A percentile compares a stretch with the other conserved stretches of the same genome.
phyloP scores from a whole-genome alignment of 2,113 vertebrate genomes.

The Labeo rohita region DNA sequence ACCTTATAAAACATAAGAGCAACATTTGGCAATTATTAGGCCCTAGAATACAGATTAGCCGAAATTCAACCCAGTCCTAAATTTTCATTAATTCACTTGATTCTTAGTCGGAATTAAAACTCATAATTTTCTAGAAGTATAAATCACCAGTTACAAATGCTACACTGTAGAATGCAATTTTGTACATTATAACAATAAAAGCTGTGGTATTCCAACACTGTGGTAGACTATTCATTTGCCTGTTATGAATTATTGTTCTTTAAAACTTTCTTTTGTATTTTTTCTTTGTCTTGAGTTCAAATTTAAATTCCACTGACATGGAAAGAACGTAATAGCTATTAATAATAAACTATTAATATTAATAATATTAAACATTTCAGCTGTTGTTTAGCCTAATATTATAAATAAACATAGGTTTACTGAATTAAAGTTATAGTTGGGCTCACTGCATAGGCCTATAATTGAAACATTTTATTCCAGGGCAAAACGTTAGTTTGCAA shows the following conservation, averaged over 20 bases:
- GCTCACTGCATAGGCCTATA: not conserved
- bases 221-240: not conserved
- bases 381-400: not conserved
- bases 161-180: not conserved
- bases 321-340: no score
- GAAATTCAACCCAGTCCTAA: not conserved
- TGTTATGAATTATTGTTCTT: not conserved
- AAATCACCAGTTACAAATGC: not conserved
- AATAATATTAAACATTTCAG: no score
- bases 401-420: not conserved
- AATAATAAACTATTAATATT: no score
- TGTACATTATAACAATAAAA: not conserved
- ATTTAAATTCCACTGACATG: not conserved
- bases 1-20: not conserved
- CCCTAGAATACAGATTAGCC: not conserved
- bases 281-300: not conserved
- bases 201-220: not conserved
- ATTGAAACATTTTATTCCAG: not conserved
- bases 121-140: not conserved
- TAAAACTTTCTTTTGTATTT: not conserved
- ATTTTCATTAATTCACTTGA: not conserved
- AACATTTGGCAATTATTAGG: not conserved
- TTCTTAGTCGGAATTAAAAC: not conserved
- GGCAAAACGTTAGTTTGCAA: not conserved
- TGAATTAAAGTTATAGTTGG: slow-evolving; percentile 2